phyloP scores from a whole-genome alignment of 1,140 invertebrate species.

The Ceratoteleas bidentatus region DNA sequence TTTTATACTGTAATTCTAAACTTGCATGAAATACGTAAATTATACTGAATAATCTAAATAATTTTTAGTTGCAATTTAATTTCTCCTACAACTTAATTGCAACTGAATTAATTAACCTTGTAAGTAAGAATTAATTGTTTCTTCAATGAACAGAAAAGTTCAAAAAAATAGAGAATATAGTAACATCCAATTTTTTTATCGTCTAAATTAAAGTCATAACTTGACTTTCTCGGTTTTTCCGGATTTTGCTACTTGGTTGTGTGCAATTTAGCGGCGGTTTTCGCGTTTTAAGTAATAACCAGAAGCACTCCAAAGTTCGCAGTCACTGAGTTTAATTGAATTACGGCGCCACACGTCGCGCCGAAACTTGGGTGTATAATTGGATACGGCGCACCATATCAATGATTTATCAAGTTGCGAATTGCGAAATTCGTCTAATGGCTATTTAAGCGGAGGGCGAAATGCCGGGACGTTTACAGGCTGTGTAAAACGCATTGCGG shows the following conservation, averaged over 20 bases:
- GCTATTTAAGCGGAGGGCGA: neutral
- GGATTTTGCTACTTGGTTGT: neutral
- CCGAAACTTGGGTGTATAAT: conserved; percentile 1
- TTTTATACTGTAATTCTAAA: too few species aligned
- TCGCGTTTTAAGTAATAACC: conserved; percentile 2
- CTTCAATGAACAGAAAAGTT: too few species aligned
- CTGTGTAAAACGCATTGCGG: neutral
- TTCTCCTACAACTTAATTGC: too few species aligned
- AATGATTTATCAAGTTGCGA: neutral
- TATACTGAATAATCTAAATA: too few species aligned
- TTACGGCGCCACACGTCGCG: conserved; percentile 1
- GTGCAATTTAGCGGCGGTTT: neutral
- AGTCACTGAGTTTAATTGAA: neutral
- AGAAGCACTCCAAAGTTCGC: neutral
- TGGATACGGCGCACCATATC: neutral
- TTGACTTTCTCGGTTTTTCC: neutral
- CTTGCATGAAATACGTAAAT: too few species aligned
- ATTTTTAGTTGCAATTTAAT: too few species aligned
- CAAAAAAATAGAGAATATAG: too few species aligned
- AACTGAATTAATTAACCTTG: too few species aligned
- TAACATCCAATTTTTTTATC: too few species aligned
- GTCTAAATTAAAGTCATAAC: too few species aligned
- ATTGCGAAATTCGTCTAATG: neutral
- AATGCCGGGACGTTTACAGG: neutral
- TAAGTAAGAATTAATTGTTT: too few species aligned